Evolutionary conservation across 2,113 vertebrate species (phyloP).

Genomic region (Neogobius melanostomus): DNA sequence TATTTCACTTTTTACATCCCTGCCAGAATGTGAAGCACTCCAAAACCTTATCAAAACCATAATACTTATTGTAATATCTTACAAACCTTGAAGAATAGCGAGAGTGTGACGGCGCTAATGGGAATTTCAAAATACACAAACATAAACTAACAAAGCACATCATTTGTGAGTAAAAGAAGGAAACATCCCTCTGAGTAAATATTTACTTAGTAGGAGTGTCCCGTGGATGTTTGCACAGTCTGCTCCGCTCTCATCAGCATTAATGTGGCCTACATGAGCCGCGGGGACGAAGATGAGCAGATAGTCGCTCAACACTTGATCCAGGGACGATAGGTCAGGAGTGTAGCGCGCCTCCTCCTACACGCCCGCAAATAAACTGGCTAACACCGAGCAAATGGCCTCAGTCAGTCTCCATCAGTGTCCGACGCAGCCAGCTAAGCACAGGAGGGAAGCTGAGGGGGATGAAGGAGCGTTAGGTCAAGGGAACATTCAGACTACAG

Average conservation of each 20-base stretch:
- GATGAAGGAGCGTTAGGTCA: constrained; percentile 50
- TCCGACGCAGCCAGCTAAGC: constrained; percentile 35
- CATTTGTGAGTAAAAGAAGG: constrained; percentile 9
- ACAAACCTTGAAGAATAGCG: too few species aligned
- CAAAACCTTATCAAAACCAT: too few species aligned
- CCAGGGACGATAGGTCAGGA: constrained; percentile 36
- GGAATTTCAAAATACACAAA: too few species aligned
- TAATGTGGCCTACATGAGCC: constrained; percentile 34
- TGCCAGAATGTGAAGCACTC: too few species aligned
- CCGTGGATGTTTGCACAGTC: constrained; percentile 55
- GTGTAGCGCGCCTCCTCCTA: constrained; percentile 27
- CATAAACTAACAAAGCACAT: background rate
- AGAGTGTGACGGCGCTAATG: too few species aligned
- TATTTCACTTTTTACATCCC: too few species aligned
- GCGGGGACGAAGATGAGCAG: constrained; percentile 13
- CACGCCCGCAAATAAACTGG: constrained; percentile 36
- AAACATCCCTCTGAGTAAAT: constrained; percentile 43
- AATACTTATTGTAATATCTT: too few species aligned
- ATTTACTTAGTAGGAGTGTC: constrained; percentile 53
- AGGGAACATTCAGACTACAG: constrained; percentile 40
- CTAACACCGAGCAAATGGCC: constrained; percentile 55
- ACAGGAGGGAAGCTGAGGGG: constrained; percentile 18
- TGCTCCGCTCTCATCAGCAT: constrained; percentile 49
- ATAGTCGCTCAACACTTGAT: constrained; percentile 15
- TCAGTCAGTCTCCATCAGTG: constrained; percentile 60